A percentile compares a stretch with the other conserved stretches of the same genome.
Conservation (phyloP, 2,797 vertebrate species). For the Erithacus rubecula region DNA sequence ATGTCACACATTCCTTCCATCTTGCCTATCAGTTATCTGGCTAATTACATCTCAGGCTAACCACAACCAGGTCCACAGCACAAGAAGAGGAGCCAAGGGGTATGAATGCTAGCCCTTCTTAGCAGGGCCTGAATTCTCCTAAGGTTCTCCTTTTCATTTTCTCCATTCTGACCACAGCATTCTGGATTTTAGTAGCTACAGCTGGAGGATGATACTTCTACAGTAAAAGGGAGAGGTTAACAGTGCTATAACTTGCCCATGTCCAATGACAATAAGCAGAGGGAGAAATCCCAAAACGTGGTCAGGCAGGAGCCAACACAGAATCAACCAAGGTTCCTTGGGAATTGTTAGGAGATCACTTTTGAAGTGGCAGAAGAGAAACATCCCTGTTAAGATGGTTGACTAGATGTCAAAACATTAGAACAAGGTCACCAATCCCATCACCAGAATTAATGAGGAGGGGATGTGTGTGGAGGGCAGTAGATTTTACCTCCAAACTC, state of each 20-base stretch:
- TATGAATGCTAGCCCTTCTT: background rate
- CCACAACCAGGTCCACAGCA: background rate
- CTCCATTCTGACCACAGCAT: constrained; percentile 29
- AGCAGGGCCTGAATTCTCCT: background rate
- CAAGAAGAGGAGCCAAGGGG: background rate
- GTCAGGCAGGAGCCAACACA: rapidly evolving
- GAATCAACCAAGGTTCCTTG: background rate
- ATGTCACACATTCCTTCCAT: background rate
- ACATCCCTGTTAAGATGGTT: background rate
- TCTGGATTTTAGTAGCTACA: background rate
- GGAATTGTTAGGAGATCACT: background rate
- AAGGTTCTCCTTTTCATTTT: background rate
- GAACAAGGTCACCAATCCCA: rapidly evolving
- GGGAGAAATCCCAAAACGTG: background rate
- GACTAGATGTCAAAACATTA: background rate
- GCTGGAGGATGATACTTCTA: background rate
- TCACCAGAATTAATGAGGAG: background rate
- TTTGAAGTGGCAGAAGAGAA: background rate
- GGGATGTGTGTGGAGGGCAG: background rate
- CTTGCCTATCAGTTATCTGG: background rate
- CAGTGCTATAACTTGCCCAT: rapidly evolving
- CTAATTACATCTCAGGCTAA: background rate
- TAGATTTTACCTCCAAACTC: background rate
- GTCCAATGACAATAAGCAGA: background rate
- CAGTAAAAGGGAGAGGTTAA: background rate